Percentiles rank a stretch among this genome's conserved stretches.
Evolutionary conservation across 1,140 invertebrate genomes (phyloP).

Genomic region (Mesaphorura yosii): DNA sequence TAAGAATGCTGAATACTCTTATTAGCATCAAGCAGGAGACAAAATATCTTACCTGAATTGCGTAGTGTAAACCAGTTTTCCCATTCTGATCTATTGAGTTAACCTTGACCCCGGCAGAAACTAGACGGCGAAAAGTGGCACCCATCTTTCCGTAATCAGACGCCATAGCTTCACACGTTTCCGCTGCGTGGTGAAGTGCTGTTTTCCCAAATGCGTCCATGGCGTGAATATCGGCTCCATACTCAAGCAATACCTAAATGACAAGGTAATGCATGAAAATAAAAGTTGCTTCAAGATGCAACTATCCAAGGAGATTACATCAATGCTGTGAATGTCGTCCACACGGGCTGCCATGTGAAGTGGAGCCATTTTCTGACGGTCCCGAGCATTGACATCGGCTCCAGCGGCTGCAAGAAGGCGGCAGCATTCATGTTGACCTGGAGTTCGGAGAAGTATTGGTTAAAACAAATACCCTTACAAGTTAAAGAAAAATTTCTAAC

Average conservation of each 20-base stretch:
- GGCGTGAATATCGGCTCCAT: conserved; percentile 29
- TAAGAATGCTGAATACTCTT: not conserved
- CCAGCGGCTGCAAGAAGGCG: conserved; percentile 21
- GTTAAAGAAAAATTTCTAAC: conserved; percentile 7
- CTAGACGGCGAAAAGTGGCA: conserved; percentile 25
- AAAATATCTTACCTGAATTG: conserved; percentile 22
- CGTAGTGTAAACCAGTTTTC: conserved; percentile 30
- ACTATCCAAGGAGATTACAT: too few relatives aligned
- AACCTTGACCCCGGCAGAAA: conserved; percentile 25
- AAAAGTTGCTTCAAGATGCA: too few relatives aligned
- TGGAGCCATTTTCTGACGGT: conserved; percentile 31
- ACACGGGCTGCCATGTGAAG: conserved; percentile 29
- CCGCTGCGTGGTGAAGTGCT: conserved; percentile 28
- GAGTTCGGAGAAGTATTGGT: not conserved
- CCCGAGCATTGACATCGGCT: conserved; percentile 29
- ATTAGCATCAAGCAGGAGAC: not conserved
- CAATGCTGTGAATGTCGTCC: conserved; percentile 30
- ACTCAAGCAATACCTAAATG: conserved; percentile 29
- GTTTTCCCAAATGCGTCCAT: conserved; percentile 30
- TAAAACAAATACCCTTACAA: not conserved
- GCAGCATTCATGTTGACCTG: conserved; percentile 30
- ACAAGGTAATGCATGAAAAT: not conserved
- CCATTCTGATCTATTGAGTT: conserved; percentile 30
- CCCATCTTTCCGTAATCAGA: conserved; percentile 30
- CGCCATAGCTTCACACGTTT: conserved; percentile 30